Evolutionary conservation across 1,140 invertebrate species (phyloP), one percentile per base, ranked within the genome.

Genomic region (Listronotus bonariensis): DNA sequence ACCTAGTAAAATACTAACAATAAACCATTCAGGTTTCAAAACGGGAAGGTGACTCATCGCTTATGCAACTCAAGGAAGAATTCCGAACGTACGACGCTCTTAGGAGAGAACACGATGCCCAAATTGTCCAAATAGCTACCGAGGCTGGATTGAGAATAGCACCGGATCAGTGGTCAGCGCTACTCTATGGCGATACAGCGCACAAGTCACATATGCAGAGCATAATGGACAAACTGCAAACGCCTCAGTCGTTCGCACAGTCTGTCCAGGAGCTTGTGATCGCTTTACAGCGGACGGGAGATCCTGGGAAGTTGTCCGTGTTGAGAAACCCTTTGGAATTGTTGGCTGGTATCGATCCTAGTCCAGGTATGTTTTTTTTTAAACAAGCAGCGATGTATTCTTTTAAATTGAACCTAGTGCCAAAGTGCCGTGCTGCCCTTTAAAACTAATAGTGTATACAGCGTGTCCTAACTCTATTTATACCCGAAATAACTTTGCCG

Each of bases 131-230:
- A 81, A 99, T 99, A 71, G 97, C 97, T 0, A 95, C 95, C 0
- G 97, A 99, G 81, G 95, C 96, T 14, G 97, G 97, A 10, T 81
- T 99, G 6, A 84, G 96, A 38, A 99, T 99, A 61, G 95, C 96
- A 0, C 97, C 97, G 0, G 97, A 99, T 76, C 96, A 99, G 76
- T 99, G 97, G 97, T 97, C 95, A 7, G 93, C 95, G 8, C 78
- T 99, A 34, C 79, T 99, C 1, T 99, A 99, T 78, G 97, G 97
- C 1, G 97, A 99, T 77, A 90, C 90, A 0, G 85, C 87, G 14
- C 96, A 98, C 75, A 98, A 98, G 78, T 96, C 95, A 15, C 95
- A 98, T 76, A 99, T 99, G 96, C 96, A 99, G 80, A 97, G 94
- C 72, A 99, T 99, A 61, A 97, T 99, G 73, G 90, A 93, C 72